Evolutionary conservation across 2,113 vertebrate species (phyloP).

Genomic region (cat (Felis catus)): DNA sequence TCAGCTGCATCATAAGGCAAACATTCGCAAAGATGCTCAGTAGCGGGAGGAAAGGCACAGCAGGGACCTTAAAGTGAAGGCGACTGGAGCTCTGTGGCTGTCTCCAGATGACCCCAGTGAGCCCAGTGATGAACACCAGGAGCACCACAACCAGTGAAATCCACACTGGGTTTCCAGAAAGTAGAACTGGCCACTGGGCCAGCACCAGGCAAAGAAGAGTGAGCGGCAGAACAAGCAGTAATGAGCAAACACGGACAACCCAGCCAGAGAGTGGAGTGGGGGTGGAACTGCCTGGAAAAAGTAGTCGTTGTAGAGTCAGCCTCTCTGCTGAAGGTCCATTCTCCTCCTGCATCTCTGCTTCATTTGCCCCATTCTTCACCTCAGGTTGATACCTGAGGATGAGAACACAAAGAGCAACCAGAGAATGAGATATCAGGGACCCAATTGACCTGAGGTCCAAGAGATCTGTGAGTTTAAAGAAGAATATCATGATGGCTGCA

Average conservation of each 20-base stretch:
- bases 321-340: neutral
- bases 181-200: neutral
- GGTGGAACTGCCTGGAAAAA: neutral
- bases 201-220: neutral
- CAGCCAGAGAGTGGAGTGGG: neutral
- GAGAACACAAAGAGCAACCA: neutral
- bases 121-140: neutral
- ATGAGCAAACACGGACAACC: neutral
- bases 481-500: neutral
- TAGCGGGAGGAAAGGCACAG: neutral
- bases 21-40: neutral
- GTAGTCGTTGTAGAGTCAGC: neutral
- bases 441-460: neutral
- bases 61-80: neutral
- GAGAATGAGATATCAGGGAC: neutral
- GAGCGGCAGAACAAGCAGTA: neutral
- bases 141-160: neutral
- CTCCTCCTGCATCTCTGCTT: neutral
- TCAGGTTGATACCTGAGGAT: neutral
- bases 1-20: neutral
- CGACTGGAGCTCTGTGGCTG: neutral
- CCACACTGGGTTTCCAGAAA: rapidly evolving
- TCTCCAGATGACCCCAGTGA: neutral
- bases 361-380: neutral
- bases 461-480: neutral